Conservation (phyloP, 1,140 invertebrate genomes). For the Drosophila ogumai region DNA sequence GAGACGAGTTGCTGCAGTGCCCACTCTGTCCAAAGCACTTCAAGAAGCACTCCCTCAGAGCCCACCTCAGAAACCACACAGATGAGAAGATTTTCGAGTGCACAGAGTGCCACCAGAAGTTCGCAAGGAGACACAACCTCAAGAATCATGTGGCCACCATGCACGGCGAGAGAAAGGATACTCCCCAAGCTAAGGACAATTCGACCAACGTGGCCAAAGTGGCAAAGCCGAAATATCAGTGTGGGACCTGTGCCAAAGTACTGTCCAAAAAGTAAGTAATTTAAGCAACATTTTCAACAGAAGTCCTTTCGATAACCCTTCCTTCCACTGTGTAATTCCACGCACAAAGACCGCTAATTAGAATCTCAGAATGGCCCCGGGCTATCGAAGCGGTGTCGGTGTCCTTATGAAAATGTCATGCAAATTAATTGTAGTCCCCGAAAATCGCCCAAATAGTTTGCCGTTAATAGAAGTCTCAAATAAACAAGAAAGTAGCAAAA, state of each 20-base stretch:
- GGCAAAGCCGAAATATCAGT: conserved; percentile 84
- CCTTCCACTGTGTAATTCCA: not conserved
- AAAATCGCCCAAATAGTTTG: conserved; percentile 45
- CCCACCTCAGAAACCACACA: conserved; percentile 90
- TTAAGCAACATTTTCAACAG: not conserved
- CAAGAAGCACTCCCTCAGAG: conserved; percentile 88
- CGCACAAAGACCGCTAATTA: conserved; percentile 42
- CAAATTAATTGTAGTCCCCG: conserved; percentile 40
- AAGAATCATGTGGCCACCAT: conserved; percentile 86
- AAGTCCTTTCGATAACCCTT: not conserved
- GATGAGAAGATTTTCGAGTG: conserved; percentile 92
- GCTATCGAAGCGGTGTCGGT: conserved; percentile 11
- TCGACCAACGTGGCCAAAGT: not conserved
- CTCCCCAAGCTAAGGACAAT: not conserved
- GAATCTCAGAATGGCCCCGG: conserved; percentile 39
- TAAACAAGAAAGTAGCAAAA: conserved; percentile 38
- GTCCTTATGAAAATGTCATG: conserved; percentile 60
- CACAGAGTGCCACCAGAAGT: conserved; percentile 87
- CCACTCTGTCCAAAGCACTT: conserved; percentile 89
- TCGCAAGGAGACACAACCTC: conserved; percentile 88
- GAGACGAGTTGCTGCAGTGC: conserved; percentile 87
- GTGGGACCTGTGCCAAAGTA: conserved; percentile 87
- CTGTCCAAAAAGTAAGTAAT: conserved; percentile 88
- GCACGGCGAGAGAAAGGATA: conserved; percentile 70
- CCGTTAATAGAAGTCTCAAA: conserved; percentile 24